phyloP scores from a whole-genome alignment of 2,113 vertebrate genomes.

The Lichenostomus cassidix region DNA sequence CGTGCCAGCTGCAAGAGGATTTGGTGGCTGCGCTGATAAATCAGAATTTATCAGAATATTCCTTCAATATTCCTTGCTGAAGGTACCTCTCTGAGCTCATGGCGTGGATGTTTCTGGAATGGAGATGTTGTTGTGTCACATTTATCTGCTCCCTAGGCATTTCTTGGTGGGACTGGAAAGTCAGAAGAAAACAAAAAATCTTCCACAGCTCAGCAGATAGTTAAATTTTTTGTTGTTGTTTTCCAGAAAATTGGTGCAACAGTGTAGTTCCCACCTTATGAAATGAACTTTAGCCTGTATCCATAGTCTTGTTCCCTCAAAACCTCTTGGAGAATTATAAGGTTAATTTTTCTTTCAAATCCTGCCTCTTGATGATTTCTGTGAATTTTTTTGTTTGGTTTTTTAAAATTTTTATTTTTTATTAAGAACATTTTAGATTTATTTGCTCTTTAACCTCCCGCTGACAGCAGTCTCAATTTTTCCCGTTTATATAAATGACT shows the following conservation, averaged over 20 bases:
- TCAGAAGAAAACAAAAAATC: neutral
- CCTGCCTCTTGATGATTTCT: neutral
- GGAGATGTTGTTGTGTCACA: neutral
- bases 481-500: neutral
- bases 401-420: neutral
- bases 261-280: neutral
- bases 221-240: neutral
- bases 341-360: neutral
- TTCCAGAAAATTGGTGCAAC: neutral
- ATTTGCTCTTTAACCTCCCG: neutral
- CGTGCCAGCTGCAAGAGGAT: neutral
- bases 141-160: accelerated
- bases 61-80: neutral
- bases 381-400: neutral
- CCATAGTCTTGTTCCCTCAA: accelerated
- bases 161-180: neutral
- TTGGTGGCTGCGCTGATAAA: neutral
- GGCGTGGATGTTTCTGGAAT: neutral
- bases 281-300: neutral
- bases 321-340: neutral
- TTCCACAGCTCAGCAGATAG: too few relatives aligned
- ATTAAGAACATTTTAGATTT: neutral
- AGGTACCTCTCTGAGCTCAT: neutral
- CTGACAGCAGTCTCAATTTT: neutral
- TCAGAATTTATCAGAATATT: neutral